Evolutionary conservation across 2,888 invertebrate genomes (phyloP), one percentile per base, ranked within the genome.

Genomic region (Carterocephalus palaemon): DNA sequence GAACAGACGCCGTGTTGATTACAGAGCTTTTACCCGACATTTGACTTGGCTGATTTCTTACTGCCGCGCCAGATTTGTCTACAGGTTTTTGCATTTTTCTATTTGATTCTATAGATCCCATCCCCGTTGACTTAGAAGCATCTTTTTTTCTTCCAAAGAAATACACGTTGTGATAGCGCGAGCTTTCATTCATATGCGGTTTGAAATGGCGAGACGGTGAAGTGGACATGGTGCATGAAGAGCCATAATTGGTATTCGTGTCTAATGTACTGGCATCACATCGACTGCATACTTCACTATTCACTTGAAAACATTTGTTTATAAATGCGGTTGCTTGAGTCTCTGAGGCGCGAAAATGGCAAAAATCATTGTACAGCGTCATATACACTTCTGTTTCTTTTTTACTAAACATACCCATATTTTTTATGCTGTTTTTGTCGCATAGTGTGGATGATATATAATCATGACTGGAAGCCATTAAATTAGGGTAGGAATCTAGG

Each of bases 301-400:
- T 47, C 22, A 71, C 77, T 68, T 86, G 85, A 45, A 84, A 64
- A 53, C 83, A 82, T 65, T 86, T 86, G 56, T 86, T 85, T 17
- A 86, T 61, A 5, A 75, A 75, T 47, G 78, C 83, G 29, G 84
- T 82, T n/a, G 85, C 85, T 56, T 86, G 85, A 12, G 85, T 77
- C 20, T 75, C 74, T 19, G 73, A 74, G 22, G 66, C 60, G 15
- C 60, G 64, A 48, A 46, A 56, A 13, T 37, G 58, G 46, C 48
- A 58, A 42, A 55, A 57, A 36, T 78, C 64, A 49, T 75, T 56
- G 26, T 65, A 67, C 32, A 81, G 54, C 23, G 76, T 75, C 75
- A 83, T 73, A 32, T 70, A 84, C 13, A 83, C 79, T 2, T 67
- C 49, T 1, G 69, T 77, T 52, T 72, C 67, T 43, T 62, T 62